Evolutionary conservation across 1,140 invertebrate species (phyloP).

Genomic region (Psix sp.): DNA sequence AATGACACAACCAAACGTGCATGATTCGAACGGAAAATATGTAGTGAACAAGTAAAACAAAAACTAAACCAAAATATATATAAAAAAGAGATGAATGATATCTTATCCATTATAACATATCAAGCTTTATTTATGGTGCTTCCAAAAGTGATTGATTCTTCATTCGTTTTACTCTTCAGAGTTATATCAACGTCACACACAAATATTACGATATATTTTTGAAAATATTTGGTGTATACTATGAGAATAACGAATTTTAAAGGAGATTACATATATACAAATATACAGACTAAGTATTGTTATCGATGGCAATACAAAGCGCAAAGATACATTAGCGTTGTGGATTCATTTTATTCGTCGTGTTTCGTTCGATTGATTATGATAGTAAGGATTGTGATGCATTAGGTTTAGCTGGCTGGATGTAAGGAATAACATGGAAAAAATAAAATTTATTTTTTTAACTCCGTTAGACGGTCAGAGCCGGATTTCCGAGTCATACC

Average conservation of each 20-base stretch:
- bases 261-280: constrained; percentile 41
- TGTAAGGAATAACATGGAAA: constrained; percentile 11
- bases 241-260: constrained; percentile 39
- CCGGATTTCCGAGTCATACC: constrained; percentile 3
- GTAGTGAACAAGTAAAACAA: not conserved
- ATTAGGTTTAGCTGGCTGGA: constrained; percentile 37
- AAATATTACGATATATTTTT: constrained; percentile 55
- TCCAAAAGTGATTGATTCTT: constrained; percentile 48
- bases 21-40: not conserved
- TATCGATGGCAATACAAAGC: constrained; percentile 10
- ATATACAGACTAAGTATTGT: constrained; percentile 30
- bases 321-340: constrained; percentile 19
- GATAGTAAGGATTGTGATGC: constrained; percentile 43
- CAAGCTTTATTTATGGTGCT: constrained; percentile 54
- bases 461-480: constrained; percentile 2
- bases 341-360: constrained; percentile 25
- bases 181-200: constrained; percentile 40
- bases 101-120: constrained; percentile 55
- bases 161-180: constrained; percentile 34
- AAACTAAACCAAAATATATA: constrained; percentile 3
- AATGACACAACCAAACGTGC: constrained; percentile 16
- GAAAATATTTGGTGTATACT: constrained; percentile 52
- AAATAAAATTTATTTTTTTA: constrained; percentile 34
- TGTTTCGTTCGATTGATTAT: constrained; percentile 36
- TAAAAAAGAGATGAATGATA: constrained; percentile 17